These are phyloP conservation scores for Plutomurus gul DNA, from an alignment of 1,140 invertebrate genomes.

Conservation along the genomic window DNA sequence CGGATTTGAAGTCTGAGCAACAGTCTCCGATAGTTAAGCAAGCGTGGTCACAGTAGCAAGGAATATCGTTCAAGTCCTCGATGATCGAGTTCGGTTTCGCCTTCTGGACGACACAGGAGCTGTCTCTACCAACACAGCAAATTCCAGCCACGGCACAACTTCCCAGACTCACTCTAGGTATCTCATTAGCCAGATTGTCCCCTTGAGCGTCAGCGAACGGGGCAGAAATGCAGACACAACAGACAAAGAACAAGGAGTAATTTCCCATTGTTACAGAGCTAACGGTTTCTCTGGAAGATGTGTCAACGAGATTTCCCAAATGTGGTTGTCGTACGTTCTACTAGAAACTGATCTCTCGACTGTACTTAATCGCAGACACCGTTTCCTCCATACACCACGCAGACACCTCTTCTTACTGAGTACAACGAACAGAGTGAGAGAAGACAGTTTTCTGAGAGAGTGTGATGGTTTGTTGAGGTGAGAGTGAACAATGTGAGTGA, in stretches of 20 bases:
- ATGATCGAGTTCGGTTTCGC: slow-evolving; percentile 76
- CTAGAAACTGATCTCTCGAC: no score
- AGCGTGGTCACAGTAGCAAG: slow-evolving; percentile 86
- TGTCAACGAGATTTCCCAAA: no score
- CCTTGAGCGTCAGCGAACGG: not conserved
- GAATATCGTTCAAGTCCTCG: slow-evolving; percentile 77
- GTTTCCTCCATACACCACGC: no score
- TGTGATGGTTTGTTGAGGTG: not conserved
- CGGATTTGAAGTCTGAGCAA: slow-evolving; percentile 80
- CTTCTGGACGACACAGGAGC: slow-evolving; percentile 84
- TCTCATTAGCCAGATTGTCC: slow-evolving; percentile 45
- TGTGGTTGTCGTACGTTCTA: no score
- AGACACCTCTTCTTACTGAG: no score
- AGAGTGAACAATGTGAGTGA: not conserved
- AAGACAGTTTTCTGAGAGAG: no score
- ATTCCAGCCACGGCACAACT: slow-evolving; percentile 45
- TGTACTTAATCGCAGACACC: no score
- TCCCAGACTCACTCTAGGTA: slow-evolving; percentile 28
- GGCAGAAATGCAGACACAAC: not conserved
- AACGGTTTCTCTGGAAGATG: no score
- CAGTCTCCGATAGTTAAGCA: slow-evolving; percentile 84
- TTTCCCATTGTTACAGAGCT: not conserved
- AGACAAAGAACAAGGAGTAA: not conserved
- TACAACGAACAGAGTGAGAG: no score
- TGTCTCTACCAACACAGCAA: slow-evolving; percentile 71